A percentile compares a stretch with the other conserved stretches of the same genome.
These are phyloP conservation scores for Hippasteria phrygiana DNA, from an alignment of 53 echinoderm and acorn worm species.

Conservation along the genomic window DNA sequence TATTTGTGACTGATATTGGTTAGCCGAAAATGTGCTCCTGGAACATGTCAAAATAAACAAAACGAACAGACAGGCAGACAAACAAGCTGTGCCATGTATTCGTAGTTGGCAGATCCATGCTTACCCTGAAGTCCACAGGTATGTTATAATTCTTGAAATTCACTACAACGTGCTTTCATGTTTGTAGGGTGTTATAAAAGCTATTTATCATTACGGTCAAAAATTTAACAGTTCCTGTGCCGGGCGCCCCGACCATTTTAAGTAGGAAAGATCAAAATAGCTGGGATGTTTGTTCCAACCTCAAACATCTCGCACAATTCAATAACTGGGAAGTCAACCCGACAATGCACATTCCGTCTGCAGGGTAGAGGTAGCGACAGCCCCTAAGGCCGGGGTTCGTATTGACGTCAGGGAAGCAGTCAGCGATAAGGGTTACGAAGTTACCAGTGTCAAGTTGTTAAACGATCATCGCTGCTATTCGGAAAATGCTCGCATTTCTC, in stretches of 20 bases:
- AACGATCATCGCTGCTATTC: not conserved
- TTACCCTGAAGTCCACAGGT: too few relatives aligned
- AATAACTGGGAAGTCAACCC: not conserved
- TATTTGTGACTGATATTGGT: too few relatives aligned
- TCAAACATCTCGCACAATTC: slow-evolving; percentile 2
- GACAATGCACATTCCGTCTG: slow-evolving; percentile 21
- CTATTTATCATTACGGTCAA: not conserved
- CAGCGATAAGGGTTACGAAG: slow-evolving; percentile 14
- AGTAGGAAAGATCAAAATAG: slow-evolving; percentile 3
- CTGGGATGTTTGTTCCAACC: slow-evolving; percentile 34
- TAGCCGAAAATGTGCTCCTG: too few relatives aligned
- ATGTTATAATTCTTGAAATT: too few relatives aligned
- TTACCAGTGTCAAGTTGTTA: slow-evolving; percentile 27
- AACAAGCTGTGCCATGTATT: too few relatives aligned
- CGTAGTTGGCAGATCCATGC: too few relatives aligned
- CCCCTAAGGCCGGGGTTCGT: not conserved
- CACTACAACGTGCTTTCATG: not conserved
- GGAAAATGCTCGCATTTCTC: slow-evolving; percentile 5
- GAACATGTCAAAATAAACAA: too few relatives aligned
- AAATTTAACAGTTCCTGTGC: not conserved
- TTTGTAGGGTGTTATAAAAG: not conserved
- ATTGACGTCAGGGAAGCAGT: slow-evolving; percentile 43
- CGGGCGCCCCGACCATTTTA: not conserved
- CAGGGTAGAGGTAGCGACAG: not conserved
- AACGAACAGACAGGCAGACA: too few relatives aligned